Evolutionary conservation across 2,888 invertebrate genomes (phyloP), one percentile per base, ranked within the genome.

Genomic region (Craniophora ligustri): DNA sequence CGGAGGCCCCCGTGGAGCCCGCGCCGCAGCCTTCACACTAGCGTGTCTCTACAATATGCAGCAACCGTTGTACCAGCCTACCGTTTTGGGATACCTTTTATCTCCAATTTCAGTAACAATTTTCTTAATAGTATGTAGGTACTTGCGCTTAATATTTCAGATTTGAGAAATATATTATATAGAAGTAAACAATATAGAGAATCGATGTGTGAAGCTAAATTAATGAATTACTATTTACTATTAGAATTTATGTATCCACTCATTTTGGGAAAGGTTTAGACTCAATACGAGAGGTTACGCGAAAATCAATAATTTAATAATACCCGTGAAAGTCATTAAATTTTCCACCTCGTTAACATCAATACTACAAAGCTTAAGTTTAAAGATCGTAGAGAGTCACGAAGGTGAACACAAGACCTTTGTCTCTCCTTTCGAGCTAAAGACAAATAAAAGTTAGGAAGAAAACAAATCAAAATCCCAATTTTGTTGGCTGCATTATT

Each of bases 401-500:
- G 47, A 61, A 59, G 67, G 66, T 71, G 66, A 67, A 47, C 32
- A 73, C 69, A 56, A 38, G 78, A 73, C 82, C 79, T 83, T 88
- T 88, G 83, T 84, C 75, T 84, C 72, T 72, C 84, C 72, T 81
- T 82, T 86, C 78, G 72, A 74, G 50, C 63, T 76, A 67, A 87
- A 88, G 84, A 87, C 86, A 90, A 89, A 91, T 89, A 89, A 91
- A 93, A 92, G 84, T 93, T 93, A 89, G 73, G 68, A 86, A 88
- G 90, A 87, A 92, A 92, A 93, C 90, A 93, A 93, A 93, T 92
- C 92, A 92, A 90, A 92, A 92, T 89, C 86, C 86, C 92, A 91
- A 93, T 93, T 91, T 89, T 83, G 82, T 72, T 82, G 83, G 85
- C 80, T 92, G 92, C 90, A 92, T 93, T 92, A 93, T 93, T 92